phyloP scores from a whole-genome alignment of 2,888 invertebrate genomes.

The Eurois occulta region DNA sequence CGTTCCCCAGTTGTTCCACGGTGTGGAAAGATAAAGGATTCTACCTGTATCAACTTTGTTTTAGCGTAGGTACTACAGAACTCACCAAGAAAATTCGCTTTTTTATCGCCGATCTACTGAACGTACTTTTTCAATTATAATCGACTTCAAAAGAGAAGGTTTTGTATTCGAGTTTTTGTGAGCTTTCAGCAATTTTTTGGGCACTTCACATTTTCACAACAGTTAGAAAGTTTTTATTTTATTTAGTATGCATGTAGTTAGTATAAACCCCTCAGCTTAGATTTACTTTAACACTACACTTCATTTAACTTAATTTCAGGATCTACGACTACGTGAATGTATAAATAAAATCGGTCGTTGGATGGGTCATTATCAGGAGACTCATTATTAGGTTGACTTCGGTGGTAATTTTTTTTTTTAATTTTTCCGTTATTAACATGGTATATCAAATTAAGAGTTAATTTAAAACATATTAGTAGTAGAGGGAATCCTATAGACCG shows the following conservation, averaged over 20 bases:
- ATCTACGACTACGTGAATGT: too few relatives aligned
- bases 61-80: neutral
- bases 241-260: neutral
- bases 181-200: neutral
- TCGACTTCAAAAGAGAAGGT: slow-evolving; percentile 21
- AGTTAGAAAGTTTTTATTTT: neutral
- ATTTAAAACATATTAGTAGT: too few relatives aligned
- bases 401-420: too few relatives aligned
- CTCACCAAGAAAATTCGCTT: slow-evolving; percentile 10
- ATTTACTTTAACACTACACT: too few relatives aligned
- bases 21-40: slow-evolving; percentile 45
- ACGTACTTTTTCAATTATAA: slow-evolving; percentile 33
- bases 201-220: neutral
- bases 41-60: slow-evolving; percentile 38
- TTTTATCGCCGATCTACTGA: slow-evolving; percentile 28
- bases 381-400: too few relatives aligned
- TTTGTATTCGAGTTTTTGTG: neutral
- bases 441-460: too few relatives aligned
- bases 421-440: too few relatives aligned
- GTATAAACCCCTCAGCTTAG: neutral
- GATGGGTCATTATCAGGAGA: too few relatives aligned
- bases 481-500: too few relatives aligned
- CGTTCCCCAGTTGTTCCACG: slow-evolving; percentile 17
- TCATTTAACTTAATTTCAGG: neutral
- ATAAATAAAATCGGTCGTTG: too few relatives aligned